Evolutionary conservation across 2,113 vertebrate species (phyloP), one percentile per base, ranked within the genome.

Genomic region (Okapia johnstoni): DNA sequence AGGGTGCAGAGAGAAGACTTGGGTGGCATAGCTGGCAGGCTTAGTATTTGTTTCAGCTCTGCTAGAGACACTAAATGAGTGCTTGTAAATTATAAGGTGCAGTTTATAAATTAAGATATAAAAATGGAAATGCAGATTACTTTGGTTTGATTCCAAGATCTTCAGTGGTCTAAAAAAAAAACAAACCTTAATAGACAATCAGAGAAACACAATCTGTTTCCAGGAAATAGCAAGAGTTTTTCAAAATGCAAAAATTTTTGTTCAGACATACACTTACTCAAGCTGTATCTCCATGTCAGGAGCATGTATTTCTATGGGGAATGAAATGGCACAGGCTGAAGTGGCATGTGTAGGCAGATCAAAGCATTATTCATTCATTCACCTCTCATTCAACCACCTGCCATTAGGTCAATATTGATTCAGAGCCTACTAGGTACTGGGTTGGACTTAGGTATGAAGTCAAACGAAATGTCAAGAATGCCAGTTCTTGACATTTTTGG

Each of bases 91-190:
- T 97, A 97, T 93, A 97, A 97, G 88, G 97, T 80, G 19, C 91
- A 80, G 95, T 97, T 98, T 97, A 98, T 98, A 98, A 97, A 98
- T 98, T 91, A 95, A 96, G 93, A 94, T 91, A 96, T 88, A 98
- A 98, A 98, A 98, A 97, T 98, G 98, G 98, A 98, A 98, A 97
- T 97, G 96, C 91, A 97, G 95, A 98, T 97, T 66, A 96, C 92
- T 96, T 97, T 97, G 98, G 94, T 97, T 94, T 77, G 79, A 46
- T 95, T 97, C 97, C 98, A 98, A 96, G 96, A 97, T 90, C 95
- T 92, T 98, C 91, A 93, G 95, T 92, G 55, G 93, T 96, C 94
- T 40, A 40, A n/a, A 63, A 94, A 93, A 92, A 36, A 63, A 93
- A 86, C 70, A 80, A 60, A 88, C 21, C 80, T 84, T 95, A 96